Evolutionary conservation across 2,113 vertebrate species (phyloP).

Genomic region (Xerus inauris): DNA sequence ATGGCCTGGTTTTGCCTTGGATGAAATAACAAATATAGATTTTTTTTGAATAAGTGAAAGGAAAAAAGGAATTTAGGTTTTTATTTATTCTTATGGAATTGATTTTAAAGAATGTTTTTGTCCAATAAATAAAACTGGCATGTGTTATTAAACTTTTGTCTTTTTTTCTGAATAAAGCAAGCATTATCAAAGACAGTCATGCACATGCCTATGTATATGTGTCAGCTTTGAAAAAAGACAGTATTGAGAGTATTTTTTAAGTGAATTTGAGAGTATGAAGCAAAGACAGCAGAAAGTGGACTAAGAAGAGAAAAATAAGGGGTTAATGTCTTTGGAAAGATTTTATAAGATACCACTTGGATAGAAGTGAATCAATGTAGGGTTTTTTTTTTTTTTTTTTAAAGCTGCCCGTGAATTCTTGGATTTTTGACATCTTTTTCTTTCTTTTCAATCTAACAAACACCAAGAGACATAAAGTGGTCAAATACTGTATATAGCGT

Average conservation of each 20-base stretch:
- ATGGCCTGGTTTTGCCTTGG: not conserved
- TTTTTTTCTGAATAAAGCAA: constrained; percentile 18
- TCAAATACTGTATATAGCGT: not conserved
- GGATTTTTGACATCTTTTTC: not conserved
- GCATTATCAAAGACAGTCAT: not conserved
- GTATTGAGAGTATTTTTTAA: not conserved
- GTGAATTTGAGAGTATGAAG: not conserved
- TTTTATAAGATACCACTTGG: not conserved
- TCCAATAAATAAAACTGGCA: not conserved
- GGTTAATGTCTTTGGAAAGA: constrained; percentile 20
- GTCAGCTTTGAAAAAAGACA: not conserved
- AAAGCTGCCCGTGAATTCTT: not conserved
- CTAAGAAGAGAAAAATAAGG: not conserved
- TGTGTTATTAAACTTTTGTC: not conserved
- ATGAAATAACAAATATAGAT: not conserved
- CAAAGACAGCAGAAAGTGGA: not conserved
- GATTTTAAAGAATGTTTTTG: constrained; percentile 6
- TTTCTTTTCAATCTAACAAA: not conserved
- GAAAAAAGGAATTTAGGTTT: not conserved
- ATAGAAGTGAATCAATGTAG: not conserved
- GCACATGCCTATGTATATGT: not conserved
- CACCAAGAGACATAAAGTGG: not conserved
- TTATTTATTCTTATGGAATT: constrained; percentile 35
- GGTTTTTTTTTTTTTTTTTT: not conserved
- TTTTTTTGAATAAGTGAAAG: constrained; percentile 37